Evolutionary conservation across 2,113 vertebrate species (phyloP).

Genomic region (Dryoscopus gambensis): DNA sequence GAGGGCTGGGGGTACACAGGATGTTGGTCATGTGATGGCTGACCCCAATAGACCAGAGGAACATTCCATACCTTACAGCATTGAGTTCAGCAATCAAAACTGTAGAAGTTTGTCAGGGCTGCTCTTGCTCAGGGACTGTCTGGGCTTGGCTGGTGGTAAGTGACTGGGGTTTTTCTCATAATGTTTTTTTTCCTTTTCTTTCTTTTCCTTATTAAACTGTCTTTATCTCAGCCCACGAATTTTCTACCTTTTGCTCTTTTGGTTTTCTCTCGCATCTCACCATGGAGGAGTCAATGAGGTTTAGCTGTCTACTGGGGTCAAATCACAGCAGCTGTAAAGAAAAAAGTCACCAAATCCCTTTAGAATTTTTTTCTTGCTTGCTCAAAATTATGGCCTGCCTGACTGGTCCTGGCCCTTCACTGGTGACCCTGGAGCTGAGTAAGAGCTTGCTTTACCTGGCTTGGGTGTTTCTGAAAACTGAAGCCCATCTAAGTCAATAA

Average conservation of each 20-base stretch:
- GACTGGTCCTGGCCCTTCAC: neutral
- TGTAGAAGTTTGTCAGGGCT: neutral
- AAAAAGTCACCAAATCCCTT: neutral
- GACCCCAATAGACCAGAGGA: neutral
- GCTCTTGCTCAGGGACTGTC: rapidly evolving
- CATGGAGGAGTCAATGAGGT: rapidly evolving
- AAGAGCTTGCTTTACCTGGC: neutral
- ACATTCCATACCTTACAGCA: neutral
- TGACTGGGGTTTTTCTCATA: rapidly evolving
- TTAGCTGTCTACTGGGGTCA: neutral
- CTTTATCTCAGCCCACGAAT: neutral
- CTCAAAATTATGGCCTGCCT: neutral
- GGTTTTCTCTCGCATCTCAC: neutral
- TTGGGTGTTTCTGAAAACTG: neutral
- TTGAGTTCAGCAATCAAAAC: neutral
- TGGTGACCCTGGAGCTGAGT: neutral
- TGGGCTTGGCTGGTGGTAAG: neutral
- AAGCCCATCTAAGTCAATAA: neutral
- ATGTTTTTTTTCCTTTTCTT: neutral
- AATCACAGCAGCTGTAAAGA: neutral
- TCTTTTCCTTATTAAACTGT: neutral
- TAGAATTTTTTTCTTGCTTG: neutral
- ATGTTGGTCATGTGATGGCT: neutral
- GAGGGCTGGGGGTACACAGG: neutral
- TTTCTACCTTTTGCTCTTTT: neutral